Evolutionary conservation across 2,888 invertebrate species (phyloP).

Genomic region (Rugalucina vietnamica): DNA sequence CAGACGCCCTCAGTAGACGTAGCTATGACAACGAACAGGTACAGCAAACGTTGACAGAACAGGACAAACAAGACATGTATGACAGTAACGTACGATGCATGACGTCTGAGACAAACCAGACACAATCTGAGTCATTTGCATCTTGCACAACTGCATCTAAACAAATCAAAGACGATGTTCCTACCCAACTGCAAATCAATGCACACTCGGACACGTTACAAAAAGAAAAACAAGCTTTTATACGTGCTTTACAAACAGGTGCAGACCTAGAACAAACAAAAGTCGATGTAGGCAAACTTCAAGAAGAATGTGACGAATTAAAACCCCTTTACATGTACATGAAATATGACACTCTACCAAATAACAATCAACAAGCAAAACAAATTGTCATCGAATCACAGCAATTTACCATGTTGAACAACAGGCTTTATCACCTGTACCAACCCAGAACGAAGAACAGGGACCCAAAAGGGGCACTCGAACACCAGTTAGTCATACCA

Average conservation of each 20-base stretch:
- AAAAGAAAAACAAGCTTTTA: not conserved
- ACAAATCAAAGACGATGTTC: not conserved
- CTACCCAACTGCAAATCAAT: not conserved
- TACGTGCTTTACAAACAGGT: not conserved
- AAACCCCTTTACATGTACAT: not conserved
- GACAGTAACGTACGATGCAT: not conserved
- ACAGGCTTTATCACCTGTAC: not conserved
- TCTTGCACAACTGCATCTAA: not conserved
- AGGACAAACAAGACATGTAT: not conserved
- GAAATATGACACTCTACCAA: not conserved
- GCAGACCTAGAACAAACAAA: not conserved
- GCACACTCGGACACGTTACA: not conserved
- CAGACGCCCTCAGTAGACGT: not conserved
- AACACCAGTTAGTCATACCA: not conserved
- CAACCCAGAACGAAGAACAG: not conserved
- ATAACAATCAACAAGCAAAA: not conserved
- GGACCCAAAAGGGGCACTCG: not conserved
- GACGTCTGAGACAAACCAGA: not conserved
- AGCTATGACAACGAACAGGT: too few relatives aligned
- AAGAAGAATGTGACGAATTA: not conserved
- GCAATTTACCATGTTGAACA: constrained; percentile 4
- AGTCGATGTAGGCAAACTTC: not conserved
- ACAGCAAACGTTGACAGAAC: too few relatives aligned
- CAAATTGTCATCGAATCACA: not conserved
- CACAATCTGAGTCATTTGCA: not conserved